Percentiles rank a stretch among this genome's conserved stretches.
Evolutionary conservation across 1,140 invertebrate species (phyloP).

Genomic region (Drosophila pectinifera): DNA sequence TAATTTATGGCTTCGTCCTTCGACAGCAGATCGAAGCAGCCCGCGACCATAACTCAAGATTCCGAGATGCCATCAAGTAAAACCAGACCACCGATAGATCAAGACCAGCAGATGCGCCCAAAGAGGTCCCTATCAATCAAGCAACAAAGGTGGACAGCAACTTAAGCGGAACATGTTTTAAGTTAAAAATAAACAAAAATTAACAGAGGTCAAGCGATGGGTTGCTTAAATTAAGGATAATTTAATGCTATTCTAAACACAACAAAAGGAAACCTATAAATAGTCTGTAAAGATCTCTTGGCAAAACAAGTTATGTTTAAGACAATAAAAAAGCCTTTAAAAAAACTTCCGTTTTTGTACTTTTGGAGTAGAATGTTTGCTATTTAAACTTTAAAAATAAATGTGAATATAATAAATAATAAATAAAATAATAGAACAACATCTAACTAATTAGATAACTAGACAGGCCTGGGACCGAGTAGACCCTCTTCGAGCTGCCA

Average conservation of each 20-base stretch:
- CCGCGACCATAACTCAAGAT: slow-evolving; percentile 63
- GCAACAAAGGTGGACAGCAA: slow-evolving; percentile 1
- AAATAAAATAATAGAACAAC: not conserved
- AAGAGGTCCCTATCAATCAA: slow-evolving; percentile 9
- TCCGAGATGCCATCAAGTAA: slow-evolving; percentile 28
- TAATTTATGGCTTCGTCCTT: slow-evolving; percentile 60
- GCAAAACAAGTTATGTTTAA: not conserved
- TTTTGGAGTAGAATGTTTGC: too few species aligned
- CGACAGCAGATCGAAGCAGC: slow-evolving; percentile 33
- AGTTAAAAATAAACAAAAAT: not conserved
- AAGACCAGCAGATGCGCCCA: slow-evolving; percentile 14
- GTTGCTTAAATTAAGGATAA: not conserved
- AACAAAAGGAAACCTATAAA: not conserved
- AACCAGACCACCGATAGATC: slow-evolving; percentile 25
- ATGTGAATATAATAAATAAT: too few species aligned
- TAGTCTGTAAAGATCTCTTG: not conserved
- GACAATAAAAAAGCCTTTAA: not conserved
- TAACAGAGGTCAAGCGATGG: not conserved
- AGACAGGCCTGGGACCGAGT: not conserved
- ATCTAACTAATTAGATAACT: not conserved
- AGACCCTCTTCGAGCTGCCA: not conserved
- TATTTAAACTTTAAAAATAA: too few species aligned
- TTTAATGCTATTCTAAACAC: not conserved
- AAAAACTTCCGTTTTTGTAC: too few species aligned
- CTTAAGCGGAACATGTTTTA: not conserved